Base-by-base conservation (phyloP, 2,888 invertebrate genomes). In the Hirtodrosophila duncani region DNA sequence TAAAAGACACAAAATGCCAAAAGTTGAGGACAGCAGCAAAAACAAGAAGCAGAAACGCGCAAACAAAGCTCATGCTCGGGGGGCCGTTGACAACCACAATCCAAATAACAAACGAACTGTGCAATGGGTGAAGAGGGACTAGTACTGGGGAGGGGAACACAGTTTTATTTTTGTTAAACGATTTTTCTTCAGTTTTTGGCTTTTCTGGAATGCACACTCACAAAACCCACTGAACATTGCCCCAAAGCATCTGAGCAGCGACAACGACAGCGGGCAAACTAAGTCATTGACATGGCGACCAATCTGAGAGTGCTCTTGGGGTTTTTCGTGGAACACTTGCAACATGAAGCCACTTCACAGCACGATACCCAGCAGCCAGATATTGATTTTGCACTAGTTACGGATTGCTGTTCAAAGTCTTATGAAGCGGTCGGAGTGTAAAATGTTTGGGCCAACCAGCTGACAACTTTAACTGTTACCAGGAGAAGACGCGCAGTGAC, bases 31-130 rank as follows among this genome's bases (percentile, higher is more conserved):
- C 49, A 63, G 34, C 43, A 31, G 13, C 20, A 10, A 14, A 3
- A 21, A 21, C 14, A 13, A 17, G 26, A 14, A 9, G 33, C 16
- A 29, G 27, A 23, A 31, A 41, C 9, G 41, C 11, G 17, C 56
- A 46, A 51, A 51, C 57, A 58, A 63, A 60, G 56, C 45, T 38
- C 51, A n/a, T n/a, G n/a, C n/a, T n/a, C n/a, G n/a, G n/a, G 41
- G 13, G 9, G 45, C 42, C 44, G 67, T 79, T 75, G 80, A 67
- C 80, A 81, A 67, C 80, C 71, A 56, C 66, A 79, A 70, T 70
- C 67, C 67, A 70, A 79, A 74, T 49, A 81, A 44, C 52, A 69
- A 62, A 45, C 50, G 29, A 48, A 37, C 26, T 44, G 18, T 43
- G 42, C 42, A 41, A 18, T 37, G 38, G 31, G 13, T 21, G 30